Conservation (phyloP, 2,888 invertebrate genomes). For the Brenthis hecate region DNA sequence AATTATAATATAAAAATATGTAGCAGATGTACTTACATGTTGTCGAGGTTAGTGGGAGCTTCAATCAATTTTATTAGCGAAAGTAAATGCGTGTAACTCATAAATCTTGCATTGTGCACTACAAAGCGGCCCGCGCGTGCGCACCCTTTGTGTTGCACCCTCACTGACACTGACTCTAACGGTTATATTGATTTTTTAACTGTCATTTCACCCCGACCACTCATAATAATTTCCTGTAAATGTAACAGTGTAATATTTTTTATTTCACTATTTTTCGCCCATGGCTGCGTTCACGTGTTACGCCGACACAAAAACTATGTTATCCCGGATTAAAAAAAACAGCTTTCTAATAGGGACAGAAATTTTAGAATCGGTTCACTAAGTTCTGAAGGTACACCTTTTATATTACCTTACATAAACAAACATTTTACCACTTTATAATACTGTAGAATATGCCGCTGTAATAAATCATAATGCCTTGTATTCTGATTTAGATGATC, state of each 20-base stretch:
- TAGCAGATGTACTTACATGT: constrained; percentile 20
- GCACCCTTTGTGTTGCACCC: constrained; percentile 70
- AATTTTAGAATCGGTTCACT: too few species aligned
- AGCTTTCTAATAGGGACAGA: too few species aligned
- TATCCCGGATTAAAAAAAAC: too few species aligned
- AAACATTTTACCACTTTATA: too few species aligned
- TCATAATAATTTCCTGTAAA: constrained; percentile 30
- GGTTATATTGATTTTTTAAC: constrained; percentile 81
- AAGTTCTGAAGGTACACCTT: too few species aligned
- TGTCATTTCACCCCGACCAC: constrained; percentile 56
- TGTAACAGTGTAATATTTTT: neutral
- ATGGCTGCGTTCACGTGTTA: too few species aligned
- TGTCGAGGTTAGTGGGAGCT: constrained; percentile 12
- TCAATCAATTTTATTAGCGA: constrained; percentile 37
- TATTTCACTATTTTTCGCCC: neutral
- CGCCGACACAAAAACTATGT: too few species aligned
- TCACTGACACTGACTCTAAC: constrained; percentile 73
- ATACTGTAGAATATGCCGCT: too few species aligned
- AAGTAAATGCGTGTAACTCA: constrained; percentile 42
- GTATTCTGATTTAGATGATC: neutral
- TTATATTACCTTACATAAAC: too few species aligned
- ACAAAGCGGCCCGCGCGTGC: constrained; percentile 62
- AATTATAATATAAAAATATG: neutral
- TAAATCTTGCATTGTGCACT: constrained; percentile 38
- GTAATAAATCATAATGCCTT: too few species aligned